These are phyloP conservation scores for Synanthedon tipuliformis DNA, from an alignment of 2,888 invertebrate genomes.

Conservation along the genomic window DNA sequence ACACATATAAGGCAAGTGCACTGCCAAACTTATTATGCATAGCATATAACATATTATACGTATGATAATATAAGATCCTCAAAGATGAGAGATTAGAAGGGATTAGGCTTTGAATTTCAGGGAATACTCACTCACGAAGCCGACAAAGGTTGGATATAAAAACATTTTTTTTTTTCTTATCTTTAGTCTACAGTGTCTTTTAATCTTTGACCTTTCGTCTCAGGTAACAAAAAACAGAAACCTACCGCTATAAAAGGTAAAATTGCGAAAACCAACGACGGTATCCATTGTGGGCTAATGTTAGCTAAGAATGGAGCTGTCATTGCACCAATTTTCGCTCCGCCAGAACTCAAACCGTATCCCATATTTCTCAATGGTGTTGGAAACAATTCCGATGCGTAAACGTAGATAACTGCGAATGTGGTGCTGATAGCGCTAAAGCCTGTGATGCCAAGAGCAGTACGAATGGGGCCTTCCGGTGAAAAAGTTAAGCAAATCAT, in stretches of 20 bases:
- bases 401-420: slow-evolving; percentile 24
- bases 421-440: slow-evolving; percentile 13
- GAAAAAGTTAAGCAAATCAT: slow-evolving; percentile 24
- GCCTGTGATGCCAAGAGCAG: slow-evolving; percentile 11
- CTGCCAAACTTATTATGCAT: no score
- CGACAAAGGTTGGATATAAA: neutral
- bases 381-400: slow-evolving; percentile 36
- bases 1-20: no score
- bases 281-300: slow-evolving; percentile 28
- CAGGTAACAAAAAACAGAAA: slow-evolving; percentile 30
- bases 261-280: slow-evolving; percentile 28
- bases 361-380: slow-evolving; percentile 41
- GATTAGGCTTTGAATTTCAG: no score
- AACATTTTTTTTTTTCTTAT: neutral
- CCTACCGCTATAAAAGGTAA: slow-evolving; percentile 26
- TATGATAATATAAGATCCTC: no score
- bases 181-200: slow-evolving; percentile 26
- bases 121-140: no score
- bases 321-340: slow-evolving; percentile 34
- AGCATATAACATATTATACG: no score
- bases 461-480: slow-evolving; percentile 19
- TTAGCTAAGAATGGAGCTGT: slow-evolving; percentile 34
- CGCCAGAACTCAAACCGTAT: slow-evolving; percentile 25
- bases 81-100: no score
- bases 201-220: slow-evolving; percentile 36